A percentile compares a stretch with the other conserved stretches of the same genome.
Evolutionary conservation across 2,888 invertebrate species (phyloP).

Genomic region (Melanophora roralis): DNA sequence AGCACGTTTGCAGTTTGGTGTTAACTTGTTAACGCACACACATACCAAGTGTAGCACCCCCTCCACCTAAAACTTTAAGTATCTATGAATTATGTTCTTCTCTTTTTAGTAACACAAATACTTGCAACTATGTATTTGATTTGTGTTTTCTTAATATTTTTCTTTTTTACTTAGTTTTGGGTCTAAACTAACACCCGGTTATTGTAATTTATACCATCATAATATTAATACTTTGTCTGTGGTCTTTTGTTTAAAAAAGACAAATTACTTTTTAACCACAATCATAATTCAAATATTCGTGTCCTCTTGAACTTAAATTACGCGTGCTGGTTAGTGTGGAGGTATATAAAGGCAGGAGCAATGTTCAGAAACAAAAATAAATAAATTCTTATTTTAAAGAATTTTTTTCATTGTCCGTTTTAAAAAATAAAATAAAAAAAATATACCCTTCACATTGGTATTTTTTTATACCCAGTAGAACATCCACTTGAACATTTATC

Average conservation of each 20-base stretch:
- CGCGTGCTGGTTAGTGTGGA: slow-evolving; percentile 15
- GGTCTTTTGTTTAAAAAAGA: slow-evolving; percentile 64
- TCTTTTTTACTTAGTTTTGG: neutral
- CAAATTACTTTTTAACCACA: slow-evolving; percentile 72
- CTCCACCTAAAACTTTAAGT: neutral
- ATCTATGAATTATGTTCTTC: neutral
- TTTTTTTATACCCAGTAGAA: too few species aligned
- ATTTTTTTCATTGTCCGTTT: too few species aligned
- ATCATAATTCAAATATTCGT: slow-evolving; percentile 69
- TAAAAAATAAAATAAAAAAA: too few species aligned
- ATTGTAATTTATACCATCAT: slow-evolving; percentile 54
- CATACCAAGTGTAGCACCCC: slow-evolving; percentile 31
- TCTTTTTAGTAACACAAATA: slow-evolving; percentile 4
- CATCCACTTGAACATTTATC: too few species aligned
- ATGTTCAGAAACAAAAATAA: too few species aligned
- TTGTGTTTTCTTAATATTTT: slow-evolving; percentile 40
- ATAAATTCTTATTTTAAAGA: too few species aligned
- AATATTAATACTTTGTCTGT: slow-evolving; percentile 58
- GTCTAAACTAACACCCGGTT: slow-evolving; percentile 26
- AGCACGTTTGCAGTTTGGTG: neutral
- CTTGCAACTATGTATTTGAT: slow-evolving; percentile 49
- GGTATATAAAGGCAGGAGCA: neutral
- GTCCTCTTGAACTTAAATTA: slow-evolving; percentile 52
- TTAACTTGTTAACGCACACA: slow-evolving; percentile 51
- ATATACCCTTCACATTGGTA: too few species aligned